Evolutionary conservation across 2,888 invertebrate species (phyloP).

Genomic region (Creontiades dilutus): DNA sequence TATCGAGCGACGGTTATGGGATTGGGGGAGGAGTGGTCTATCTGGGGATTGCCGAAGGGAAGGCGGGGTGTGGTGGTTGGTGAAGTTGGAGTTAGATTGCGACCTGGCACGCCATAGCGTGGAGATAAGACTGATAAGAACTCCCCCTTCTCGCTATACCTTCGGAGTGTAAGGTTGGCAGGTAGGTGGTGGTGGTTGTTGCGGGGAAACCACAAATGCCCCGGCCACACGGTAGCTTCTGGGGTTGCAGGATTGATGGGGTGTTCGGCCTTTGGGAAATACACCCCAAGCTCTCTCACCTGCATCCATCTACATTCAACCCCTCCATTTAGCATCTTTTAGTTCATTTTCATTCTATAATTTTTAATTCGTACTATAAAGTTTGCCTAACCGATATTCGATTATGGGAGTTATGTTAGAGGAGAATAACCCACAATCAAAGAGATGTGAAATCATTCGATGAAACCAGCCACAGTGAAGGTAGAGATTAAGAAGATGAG

Average conservation of each 20-base stretch:
- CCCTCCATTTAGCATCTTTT: neutral
- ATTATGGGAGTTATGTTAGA: too few relatives aligned
- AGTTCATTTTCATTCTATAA: neutral
- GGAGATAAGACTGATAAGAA: slow-evolving; percentile 59
- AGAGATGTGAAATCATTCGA: too few relatives aligned
- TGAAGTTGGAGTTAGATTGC: slow-evolving; percentile 52
- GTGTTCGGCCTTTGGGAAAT: slow-evolving; percentile 26
- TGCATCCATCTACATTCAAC: neutral
- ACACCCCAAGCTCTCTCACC: neutral
- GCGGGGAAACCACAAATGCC: slow-evolving; percentile 17
- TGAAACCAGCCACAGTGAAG: too few relatives aligned
- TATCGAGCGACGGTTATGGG: slow-evolving; percentile 32
- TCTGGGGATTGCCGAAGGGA: slow-evolving; percentile 9
- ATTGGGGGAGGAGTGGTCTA: neutral
- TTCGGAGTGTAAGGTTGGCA: neutral
- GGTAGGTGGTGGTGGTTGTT: neutral
- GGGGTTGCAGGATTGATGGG: slow-evolving; percentile 19
- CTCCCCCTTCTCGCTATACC: neutral
- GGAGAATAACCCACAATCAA: too few relatives aligned
- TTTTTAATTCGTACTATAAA: too few relatives aligned
- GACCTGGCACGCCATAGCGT: slow-evolving; percentile 48
- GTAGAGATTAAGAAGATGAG: too few relatives aligned
- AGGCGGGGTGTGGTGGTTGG: neutral
- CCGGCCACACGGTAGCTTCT: slow-evolving; percentile 21
- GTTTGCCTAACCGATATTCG: too few relatives aligned